These are phyloP conservation scores for Parascotia fuliginaria DNA, from an alignment of 2,888 invertebrate species.

Conservation along the genomic window DNA sequence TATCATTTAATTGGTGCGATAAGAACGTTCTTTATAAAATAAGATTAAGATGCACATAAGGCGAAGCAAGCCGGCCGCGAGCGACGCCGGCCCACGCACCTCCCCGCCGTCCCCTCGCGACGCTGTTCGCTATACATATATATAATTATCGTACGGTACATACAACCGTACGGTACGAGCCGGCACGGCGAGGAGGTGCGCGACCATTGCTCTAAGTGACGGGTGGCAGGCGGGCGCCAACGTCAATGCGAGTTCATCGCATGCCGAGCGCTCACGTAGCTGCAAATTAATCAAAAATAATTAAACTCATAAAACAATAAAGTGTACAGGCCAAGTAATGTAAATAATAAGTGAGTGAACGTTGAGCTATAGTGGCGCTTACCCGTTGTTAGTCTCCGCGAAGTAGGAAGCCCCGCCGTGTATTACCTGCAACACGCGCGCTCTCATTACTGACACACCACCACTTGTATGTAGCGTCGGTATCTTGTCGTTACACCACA, in stretches of 20 bases:
- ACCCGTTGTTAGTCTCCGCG: conserved; percentile 42
- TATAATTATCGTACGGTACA: too few relatives aligned
- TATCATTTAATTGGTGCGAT: too few relatives aligned
- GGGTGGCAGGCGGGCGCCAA: conserved; percentile 4
- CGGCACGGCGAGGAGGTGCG: conserved; percentile 5
- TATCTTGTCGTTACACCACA: too few relatives aligned
- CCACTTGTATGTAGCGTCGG: too few relatives aligned
- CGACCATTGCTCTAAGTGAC: conserved; percentile 12
- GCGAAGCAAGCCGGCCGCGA: background rate
- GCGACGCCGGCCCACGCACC: background rate
- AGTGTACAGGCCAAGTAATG: background rate
- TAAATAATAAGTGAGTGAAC: background rate
- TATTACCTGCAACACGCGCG: conserved; percentile 54
- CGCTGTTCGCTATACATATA: too few relatives aligned
- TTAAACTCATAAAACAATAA: conserved; percentile 28
- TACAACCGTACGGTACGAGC: too few relatives aligned
- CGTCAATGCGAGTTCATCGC: conserved; percentile 46
- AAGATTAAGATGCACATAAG: background rate
- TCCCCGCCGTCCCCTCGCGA: too few relatives aligned
- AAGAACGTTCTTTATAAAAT: too few relatives aligned
- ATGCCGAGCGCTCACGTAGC: conserved; percentile 37
- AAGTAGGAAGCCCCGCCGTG: conserved; percentile 48
- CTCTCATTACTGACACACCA: background rate
- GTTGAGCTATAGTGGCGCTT: conserved; percentile 15
- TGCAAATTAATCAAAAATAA: conserved; percentile 39